A percentile compares a stretch with the other conserved stretches of the same genome.
These are phyloP conservation scores for Pongo abelii DNA, from an alignment of 2,113 vertebrate species.

Conservation along the genomic window DNA sequence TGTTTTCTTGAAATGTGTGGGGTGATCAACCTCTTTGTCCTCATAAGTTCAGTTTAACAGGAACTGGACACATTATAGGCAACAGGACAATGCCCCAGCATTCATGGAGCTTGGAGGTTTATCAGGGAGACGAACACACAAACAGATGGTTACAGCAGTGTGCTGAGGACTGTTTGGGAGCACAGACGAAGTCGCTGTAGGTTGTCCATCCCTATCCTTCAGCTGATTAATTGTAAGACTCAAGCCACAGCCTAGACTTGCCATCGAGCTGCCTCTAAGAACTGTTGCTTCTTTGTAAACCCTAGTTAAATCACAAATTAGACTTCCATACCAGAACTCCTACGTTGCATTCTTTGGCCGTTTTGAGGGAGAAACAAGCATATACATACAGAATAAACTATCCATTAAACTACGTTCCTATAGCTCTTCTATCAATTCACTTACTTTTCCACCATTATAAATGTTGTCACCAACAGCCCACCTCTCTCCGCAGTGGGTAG, in stretches of 20 bases:
- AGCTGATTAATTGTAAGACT: background rate
- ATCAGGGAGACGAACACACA: accelerated
- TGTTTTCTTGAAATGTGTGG: background rate
- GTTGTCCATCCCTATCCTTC: background rate
- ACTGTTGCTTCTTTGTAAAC: background rate
- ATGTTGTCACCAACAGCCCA: background rate
- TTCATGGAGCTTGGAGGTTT: background rate
- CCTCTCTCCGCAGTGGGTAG: background rate
- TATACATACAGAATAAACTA: background rate
- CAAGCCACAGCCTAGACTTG: accelerated
- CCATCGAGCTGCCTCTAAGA: accelerated
- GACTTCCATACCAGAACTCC: background rate
- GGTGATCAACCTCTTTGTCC: background rate
- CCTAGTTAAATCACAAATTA: background rate
- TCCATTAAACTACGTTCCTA: background rate
- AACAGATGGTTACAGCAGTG: background rate
- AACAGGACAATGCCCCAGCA: accelerated
- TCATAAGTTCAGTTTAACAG: background rate
- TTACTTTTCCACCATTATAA: background rate
- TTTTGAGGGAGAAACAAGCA: background rate
- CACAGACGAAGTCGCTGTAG: accelerated
- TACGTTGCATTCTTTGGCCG: background rate
- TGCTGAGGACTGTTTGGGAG: background rate
- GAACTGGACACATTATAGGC: accelerated
- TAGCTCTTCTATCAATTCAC: background rate